phyloP scores from a whole-genome alignment of 2,797 vertebrate genomes.

The Erethizon dorsatum region DNA sequence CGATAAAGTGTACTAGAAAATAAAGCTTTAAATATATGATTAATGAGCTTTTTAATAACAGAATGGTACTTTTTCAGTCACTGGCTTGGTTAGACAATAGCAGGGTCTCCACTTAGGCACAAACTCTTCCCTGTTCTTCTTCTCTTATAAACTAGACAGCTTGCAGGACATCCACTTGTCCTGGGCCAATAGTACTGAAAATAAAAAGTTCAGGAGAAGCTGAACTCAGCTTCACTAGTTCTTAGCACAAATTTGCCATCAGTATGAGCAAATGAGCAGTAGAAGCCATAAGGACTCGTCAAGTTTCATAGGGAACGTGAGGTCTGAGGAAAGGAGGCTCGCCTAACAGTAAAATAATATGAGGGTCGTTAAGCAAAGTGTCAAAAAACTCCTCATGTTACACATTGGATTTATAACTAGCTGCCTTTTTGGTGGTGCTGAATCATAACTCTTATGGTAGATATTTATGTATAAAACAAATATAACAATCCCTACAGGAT shows the following conservation, averaged over 20 bases:
- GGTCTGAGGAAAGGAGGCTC: neutral
- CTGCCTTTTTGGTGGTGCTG: neutral
- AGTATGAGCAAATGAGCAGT: neutral
- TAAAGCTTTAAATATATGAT: neutral
- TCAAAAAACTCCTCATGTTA: neutral
- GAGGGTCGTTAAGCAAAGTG: neutral
- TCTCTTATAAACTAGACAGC: neutral
- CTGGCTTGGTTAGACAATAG: neutral
- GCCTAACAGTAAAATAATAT: neutral
- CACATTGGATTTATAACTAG: neutral
- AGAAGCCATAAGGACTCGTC: neutral
- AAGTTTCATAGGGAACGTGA: neutral
- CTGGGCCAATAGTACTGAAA: neutral
- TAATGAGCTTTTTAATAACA: neutral
- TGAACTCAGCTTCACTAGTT: neutral
- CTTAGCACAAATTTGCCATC: neutral
- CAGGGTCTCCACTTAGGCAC: neutral
- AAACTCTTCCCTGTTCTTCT: neutral
- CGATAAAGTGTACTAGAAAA: neutral
- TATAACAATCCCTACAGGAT: neutral
- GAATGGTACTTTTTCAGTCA: neutral
- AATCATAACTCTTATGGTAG: neutral
- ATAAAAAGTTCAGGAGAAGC: neutral
- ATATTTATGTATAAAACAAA: neutral
- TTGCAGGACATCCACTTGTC: neutral